These are phyloP conservation scores for Leontopithecus rosalia DNA, from an alignment of 2,797 vertebrate genomes.

Conservation along the genomic window DNA sequence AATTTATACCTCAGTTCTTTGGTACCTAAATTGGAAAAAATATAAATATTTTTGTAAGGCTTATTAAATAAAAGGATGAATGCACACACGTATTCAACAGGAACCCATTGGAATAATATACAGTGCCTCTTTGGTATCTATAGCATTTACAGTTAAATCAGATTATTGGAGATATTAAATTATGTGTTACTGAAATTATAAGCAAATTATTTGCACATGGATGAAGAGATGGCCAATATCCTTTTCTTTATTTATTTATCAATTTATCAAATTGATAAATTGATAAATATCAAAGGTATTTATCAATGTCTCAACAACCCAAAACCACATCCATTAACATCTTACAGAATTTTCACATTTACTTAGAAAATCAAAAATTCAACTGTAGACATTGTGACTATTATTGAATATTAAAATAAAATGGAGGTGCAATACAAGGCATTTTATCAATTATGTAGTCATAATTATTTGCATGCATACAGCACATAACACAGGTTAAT, in stretches of 20 bases:
- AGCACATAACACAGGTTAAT: neutral
- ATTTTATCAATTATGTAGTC: neutral
- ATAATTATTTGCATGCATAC: neutral
- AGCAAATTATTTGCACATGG: neutral
- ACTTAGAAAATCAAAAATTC: neutral
- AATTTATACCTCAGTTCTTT: neutral
- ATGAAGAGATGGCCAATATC: neutral
- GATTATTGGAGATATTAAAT: neutral
- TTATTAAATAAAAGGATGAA: neutral
- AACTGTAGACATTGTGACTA: neutral
- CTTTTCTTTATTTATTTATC: neutral
- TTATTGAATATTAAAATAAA: constrained; percentile 11
- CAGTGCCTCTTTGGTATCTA: neutral
- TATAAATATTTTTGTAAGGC: neutral
- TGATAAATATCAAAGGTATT: no score
- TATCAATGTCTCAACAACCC: neutral
- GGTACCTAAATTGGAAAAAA: neutral
- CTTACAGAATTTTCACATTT: neutral
- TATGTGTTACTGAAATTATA: neutral
- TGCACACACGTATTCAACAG: neutral
- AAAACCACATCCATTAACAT: neutral
- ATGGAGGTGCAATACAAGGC: neutral
- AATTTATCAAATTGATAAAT: no score
- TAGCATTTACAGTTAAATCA: neutral
- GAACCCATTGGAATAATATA: neutral